These are phyloP conservation scores for Turritopsis dohrnii DNA, from an alignment of 30 jellyfish, hydroid and myxozoan species.

Conservation along the genomic window DNA sequence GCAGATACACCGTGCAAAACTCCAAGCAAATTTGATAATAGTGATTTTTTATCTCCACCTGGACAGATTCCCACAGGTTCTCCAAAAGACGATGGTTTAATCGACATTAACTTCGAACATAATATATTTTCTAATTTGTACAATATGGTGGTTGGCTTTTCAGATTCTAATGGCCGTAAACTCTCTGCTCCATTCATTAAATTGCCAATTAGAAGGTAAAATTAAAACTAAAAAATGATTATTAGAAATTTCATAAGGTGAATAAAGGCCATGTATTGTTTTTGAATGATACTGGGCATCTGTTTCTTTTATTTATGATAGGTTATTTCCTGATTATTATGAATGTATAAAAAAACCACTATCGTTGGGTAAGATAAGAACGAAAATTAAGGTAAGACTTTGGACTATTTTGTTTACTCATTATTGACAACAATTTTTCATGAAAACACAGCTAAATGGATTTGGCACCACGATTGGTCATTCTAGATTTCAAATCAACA, in stretches of 20 bases:
- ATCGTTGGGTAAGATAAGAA: slow-evolving; percentile 56
- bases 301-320: neutral
- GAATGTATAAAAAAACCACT: slow-evolving; percentile 69
- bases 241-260: too few relatives aligned
- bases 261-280: too few relatives aligned
- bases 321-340: slow-evolving; percentile 80
- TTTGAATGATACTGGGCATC: neutral
- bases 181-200: slow-evolving; percentile 81
- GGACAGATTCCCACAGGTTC: neutral
- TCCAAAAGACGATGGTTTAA: slow-evolving; percentile 37
- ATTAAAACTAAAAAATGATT: too few relatives aligned
- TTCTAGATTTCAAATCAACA: too few relatives aligned
- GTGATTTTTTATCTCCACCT: neutral
- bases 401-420: neutral
- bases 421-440: too few relatives aligned
- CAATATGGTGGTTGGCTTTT: slow-evolving; percentile 52
- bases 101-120: slow-evolving; percentile 11
- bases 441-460: too few relatives aligned
- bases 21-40: neutral
- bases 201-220: slow-evolving; percentile 84
- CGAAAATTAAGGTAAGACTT: slow-evolving; percentile 60
- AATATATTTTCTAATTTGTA: slow-evolving; percentile 37
- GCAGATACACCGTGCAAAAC: slow-evolving; percentile 16
- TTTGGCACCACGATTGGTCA: too few relatives aligned
- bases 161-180: slow-evolving; percentile 69